phyloP scores from a whole-genome alignment of 1,140 invertebrate genomes.

The Glossosoma conforme region DNA sequence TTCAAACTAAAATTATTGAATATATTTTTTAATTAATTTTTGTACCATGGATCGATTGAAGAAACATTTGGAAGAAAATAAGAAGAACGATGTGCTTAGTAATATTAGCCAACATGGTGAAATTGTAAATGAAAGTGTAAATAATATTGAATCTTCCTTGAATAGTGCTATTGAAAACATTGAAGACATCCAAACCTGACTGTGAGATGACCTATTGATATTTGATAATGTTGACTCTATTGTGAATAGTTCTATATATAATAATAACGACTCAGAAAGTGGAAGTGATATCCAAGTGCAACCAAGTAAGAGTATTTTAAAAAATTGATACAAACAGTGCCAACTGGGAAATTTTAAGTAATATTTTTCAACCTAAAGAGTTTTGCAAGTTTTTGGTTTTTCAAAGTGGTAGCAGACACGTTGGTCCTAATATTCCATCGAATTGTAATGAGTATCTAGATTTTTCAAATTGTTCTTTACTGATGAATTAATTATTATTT shows the following conservation, averaged over 20 bases:
- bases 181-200: neutral
- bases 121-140: constrained; percentile 3
- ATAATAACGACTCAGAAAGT: neutral
- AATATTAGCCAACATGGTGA: too few species aligned
- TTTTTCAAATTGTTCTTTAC: too few species aligned
- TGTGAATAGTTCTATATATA: constrained; percentile 3
- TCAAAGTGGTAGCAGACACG: neutral
- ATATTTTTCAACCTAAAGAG: neutral
- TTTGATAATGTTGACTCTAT: constrained; percentile 4
- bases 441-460: too few species aligned
- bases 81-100: too few species aligned
- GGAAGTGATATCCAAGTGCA: too few species aligned
- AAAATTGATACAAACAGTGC: neutral
- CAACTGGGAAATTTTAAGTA: constrained; percentile 3
- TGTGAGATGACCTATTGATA: neutral
- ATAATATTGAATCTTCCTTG: constrained; percentile 8
- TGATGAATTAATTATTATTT: too few species aligned
- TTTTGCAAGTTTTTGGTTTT: too few species aligned
- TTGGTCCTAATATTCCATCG: too few species aligned
- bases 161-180: constrained; percentile 6
- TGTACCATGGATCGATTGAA: constrained; percentile 1
- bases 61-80: neutral
- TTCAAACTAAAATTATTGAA: too few species aligned
- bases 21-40: neutral
- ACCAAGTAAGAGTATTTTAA: too few species aligned